A percentile compares a stretch with the other conserved stretches of the same genome.
Evolutionary conservation across 2,888 invertebrate genomes (phyloP).

Genomic region (Tupiocoris notatus): DNA sequence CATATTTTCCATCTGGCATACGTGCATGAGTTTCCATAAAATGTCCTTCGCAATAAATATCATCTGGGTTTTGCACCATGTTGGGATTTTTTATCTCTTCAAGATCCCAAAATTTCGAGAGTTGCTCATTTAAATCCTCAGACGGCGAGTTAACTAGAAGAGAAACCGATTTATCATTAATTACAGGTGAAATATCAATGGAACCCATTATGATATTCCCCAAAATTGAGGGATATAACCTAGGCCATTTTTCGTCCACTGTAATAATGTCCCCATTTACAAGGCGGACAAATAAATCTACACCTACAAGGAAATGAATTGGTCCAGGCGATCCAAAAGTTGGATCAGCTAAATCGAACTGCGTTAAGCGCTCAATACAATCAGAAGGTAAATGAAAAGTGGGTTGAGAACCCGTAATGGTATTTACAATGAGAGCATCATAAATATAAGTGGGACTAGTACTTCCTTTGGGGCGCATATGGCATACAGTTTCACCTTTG

Average conservation of each 20-base stretch:
- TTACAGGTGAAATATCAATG: neutral
- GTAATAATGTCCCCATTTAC: neutral
- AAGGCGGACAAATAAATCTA: neutral
- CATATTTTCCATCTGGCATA: neutral
- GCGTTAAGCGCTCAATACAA: neutral
- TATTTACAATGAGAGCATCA: neutral
- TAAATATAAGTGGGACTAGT: neutral
- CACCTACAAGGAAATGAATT: neutral
- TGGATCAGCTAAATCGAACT: neutral
- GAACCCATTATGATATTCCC: constrained; percentile 4
- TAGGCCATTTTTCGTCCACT: neutral
- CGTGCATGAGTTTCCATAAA: constrained; percentile 1
- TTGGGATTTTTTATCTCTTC: neutral
- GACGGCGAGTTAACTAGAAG: neutral
- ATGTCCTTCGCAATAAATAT: neutral
- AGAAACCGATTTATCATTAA: neutral
- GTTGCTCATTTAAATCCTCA: neutral
- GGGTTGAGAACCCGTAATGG: neutral
- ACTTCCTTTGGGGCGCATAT: neutral
- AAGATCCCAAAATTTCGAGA: neutral
- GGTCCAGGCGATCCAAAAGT: neutral
- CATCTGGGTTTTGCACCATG: neutral
- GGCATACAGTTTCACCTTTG: neutral
- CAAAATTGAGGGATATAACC: neutral
- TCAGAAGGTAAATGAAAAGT: neutral